A percentile compares a stretch with the other conserved stretches of the same genome.
phyloP scores from a whole-genome alignment of 2,888 invertebrate genomes.

The Chrysolina americana region DNA sequence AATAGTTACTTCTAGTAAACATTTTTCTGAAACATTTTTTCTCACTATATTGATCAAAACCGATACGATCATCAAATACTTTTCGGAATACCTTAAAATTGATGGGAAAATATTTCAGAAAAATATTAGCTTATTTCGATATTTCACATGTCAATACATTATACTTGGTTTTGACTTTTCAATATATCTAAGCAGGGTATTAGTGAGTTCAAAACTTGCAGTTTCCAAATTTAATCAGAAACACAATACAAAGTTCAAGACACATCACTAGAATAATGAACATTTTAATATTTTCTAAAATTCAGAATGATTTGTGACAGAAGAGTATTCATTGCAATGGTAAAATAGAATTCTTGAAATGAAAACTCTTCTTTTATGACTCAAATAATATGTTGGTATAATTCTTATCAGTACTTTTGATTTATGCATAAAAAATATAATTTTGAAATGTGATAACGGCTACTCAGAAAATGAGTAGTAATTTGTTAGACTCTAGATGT shows the following conservation, averaged over 20 bases:
- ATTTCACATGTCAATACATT: slow-evolving; percentile 18
- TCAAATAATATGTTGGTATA: slow-evolving; percentile 1
- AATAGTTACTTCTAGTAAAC: neutral
- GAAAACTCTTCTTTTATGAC: neutral
- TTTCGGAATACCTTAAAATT: neutral
- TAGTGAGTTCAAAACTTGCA: slow-evolving; percentile 64
- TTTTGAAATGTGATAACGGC: slow-evolving; percentile 64
- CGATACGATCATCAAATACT: too few relatives aligned
- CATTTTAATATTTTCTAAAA: neutral
- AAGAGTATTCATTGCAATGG: neutral
- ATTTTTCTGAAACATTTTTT: slow-evolving; percentile 13
- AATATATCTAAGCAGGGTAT: slow-evolving; percentile 64
- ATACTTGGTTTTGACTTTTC: slow-evolving; percentile 44
- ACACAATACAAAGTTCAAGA: slow-evolving; percentile 63
- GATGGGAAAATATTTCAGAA: slow-evolving; percentile 13
- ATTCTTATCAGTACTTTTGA: slow-evolving; percentile 33
- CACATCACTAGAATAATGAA: slow-evolving; percentile 67
- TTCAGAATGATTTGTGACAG: neutral
- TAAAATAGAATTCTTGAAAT: neutral
- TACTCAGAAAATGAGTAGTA: slow-evolving; percentile 54
- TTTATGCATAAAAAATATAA: slow-evolving; percentile 51
- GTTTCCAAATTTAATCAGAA: slow-evolving; percentile 61
- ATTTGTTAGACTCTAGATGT: slow-evolving; percentile 58
- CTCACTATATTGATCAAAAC: neutral
- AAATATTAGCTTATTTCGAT: slow-evolving; percentile 9